Base-by-base conservation (phyloP, 2,888 invertebrate genomes). In the Drosophila differens region DNA sequence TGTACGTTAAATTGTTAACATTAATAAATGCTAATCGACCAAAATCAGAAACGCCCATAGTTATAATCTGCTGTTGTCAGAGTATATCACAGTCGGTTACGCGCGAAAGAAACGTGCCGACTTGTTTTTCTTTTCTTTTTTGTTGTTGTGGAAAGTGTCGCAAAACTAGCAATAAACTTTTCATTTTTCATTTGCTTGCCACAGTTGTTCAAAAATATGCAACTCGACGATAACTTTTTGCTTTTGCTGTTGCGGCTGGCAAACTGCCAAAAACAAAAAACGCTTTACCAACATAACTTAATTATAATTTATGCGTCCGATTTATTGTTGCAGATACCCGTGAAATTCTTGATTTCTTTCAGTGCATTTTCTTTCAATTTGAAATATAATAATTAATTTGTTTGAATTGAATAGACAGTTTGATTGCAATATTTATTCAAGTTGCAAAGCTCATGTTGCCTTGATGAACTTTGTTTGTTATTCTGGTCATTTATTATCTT, bases 301-400 rank as follows among this genome's bases (percentile, higher is more conserved):
- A 83, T 83, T 85, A 70, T 81, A 68, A 79, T 71, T 76, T 79
- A 82, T 82, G 49, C 51, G 61, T 49, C 47, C n/a, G 14, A 58
- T 61, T 54, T 62, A n/a, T 55, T 55, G 44, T 61, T 61, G 71
- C 62, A 47, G 51, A 62, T 35, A n/a, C 32, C 9, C 47, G 16
- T 9, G 47, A 28, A 41, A 25, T 16, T 47, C 47, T 25, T 2
- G 4, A 47, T 16, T 47, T 47, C 22, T 9, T 22, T 3, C 6
- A 16, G 25, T 1, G 25, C 14, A 7, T 16, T n/a, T 44, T 49
- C 25, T 16, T 30, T 32, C 19, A 52, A 52, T 19, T 52, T 30
- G 6, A 25, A n/a, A 47, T 7, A 16, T 9, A 25, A 47, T 16
- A 16, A 4, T 25, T 47, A 16, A 47, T 47, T 47, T 47, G 4